These are phyloP conservation scores for Pseudeuparius sepicola DNA, from an alignment of 2,888 invertebrate species.

Conservation along the genomic window DNA sequence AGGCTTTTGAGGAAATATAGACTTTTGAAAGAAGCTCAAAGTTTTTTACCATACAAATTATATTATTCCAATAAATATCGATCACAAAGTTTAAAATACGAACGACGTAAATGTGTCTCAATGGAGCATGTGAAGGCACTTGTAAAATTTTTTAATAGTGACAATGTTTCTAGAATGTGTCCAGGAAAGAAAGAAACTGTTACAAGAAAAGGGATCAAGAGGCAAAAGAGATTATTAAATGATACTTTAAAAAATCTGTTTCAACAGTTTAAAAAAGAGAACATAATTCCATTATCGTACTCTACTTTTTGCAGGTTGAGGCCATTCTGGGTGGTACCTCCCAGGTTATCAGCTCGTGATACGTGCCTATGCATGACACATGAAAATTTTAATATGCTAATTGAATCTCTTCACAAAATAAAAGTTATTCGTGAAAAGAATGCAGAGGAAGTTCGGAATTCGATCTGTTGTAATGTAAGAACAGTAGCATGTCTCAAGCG, in stretches of 20 bases:
- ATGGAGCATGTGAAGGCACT: too few relatives aligned
- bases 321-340: conserved; percentile 4
- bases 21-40: too few relatives aligned
- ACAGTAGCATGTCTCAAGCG: not conserved
- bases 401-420: not conserved
- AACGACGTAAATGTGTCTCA: too few relatives aligned
- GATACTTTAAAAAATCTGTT: conserved; percentile 6
- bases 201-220: too few relatives aligned
- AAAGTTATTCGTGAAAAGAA: not conserved
- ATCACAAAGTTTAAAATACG: not conserved
- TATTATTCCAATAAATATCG: conserved; percentile 1
- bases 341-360: conserved; percentile 1
- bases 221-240: conserved; percentile 1
- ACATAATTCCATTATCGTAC: not conserved
- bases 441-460: conserved; percentile 1
- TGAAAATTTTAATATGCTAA: not conserved
- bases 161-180: conserved; percentile 4
- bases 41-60: too few relatives aligned
- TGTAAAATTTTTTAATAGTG: not conserved
- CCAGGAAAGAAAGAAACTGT: conserved; percentile 7
- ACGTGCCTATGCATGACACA: conserved; percentile 5
- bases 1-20: conserved; percentile 3
- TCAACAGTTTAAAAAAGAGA: not conserved
- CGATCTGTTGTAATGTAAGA: not conserved
- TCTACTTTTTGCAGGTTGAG: conserved; percentile 1